These are phyloP conservation scores for Nemoura dubitans DNA, from an alignment of 2,888 invertebrate species.

Conservation along the genomic window DNA sequence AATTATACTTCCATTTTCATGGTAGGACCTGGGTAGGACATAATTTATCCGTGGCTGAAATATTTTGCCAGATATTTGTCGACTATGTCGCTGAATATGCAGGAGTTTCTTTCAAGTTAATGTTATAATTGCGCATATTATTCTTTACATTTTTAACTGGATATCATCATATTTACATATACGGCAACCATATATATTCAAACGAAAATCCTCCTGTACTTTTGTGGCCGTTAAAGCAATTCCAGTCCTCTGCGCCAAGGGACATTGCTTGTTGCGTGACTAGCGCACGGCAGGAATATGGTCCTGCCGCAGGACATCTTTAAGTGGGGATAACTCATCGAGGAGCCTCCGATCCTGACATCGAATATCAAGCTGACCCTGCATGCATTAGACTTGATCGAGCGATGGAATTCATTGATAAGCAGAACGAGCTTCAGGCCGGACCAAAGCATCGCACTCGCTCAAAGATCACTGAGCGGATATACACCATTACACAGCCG, in stretches of 20 bases:
- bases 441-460: neutral
- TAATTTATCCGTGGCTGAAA: neutral
- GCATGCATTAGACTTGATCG: neutral
- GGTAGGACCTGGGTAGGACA: neutral
- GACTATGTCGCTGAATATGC: neutral
- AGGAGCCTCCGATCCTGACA: neutral
- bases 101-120: neutral
- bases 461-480: neutral
- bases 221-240: neutral
- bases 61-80: conserved; percentile 12
- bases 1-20: neutral
- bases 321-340: conserved; percentile 5
- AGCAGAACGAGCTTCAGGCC: neutral
- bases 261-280: neutral
- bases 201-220: neutral
- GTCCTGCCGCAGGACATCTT: neutral
- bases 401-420: neutral
- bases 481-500: neutral
- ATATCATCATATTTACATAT: neutral
- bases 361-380: neutral
- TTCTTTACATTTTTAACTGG: neutral
- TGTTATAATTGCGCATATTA: neutral
- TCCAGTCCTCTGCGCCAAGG: neutral
- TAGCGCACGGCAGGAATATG: neutral
- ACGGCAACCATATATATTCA: neutral